Percentiles rank a stretch among this genome's conserved stretches.
These are phyloP conservation scores for Ectobius pallidus DNA, from an alignment of 2,888 invertebrate species.

Conservation along the genomic window DNA sequence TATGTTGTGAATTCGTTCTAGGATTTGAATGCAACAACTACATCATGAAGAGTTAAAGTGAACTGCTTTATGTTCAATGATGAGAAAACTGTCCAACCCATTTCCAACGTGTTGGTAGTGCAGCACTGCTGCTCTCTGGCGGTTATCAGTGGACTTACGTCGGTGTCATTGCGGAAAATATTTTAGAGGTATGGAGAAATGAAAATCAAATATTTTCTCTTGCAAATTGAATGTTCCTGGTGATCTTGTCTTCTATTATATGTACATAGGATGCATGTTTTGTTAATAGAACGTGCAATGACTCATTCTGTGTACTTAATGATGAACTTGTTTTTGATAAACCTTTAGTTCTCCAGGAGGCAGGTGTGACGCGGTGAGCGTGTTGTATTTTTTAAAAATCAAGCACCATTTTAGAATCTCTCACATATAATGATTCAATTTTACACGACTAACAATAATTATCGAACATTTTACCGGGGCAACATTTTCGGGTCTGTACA, in stretches of 20 bases:
- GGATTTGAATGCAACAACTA: too few relatives aligned
- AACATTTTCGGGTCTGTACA: background rate
- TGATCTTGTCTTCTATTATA: too few relatives aligned
- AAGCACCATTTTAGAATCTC: background rate
- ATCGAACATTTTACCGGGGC: too few relatives aligned
- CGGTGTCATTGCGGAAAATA: constrained; percentile 30
- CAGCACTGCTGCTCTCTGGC: constrained; percentile 14
- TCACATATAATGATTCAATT: background rate
- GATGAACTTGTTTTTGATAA: background rate
- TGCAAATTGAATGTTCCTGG: too few relatives aligned
- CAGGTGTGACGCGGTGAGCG: constrained; percentile 41
- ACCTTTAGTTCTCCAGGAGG: constrained; percentile 21
- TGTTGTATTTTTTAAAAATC: constrained; percentile 24
- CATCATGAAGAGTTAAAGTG: too few relatives aligned
- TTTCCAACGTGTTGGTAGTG: constrained; percentile 27
- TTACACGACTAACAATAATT: too few relatives aligned
- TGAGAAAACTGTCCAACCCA: constrained; percentile 24
- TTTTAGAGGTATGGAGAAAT: constrained; percentile 13
- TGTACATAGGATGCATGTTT: too few relatives aligned
- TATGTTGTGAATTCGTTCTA: too few relatives aligned
- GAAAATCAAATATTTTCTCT: too few relatives aligned
- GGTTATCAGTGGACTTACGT: background rate
- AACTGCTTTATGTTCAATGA: constrained; percentile 8
- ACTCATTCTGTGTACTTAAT: background rate
- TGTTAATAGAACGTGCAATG: too few relatives aligned